phyloP scores from a whole-genome alignment of 92 coral and sea anemone genomes.

The Paragorgia papillata region DNA sequence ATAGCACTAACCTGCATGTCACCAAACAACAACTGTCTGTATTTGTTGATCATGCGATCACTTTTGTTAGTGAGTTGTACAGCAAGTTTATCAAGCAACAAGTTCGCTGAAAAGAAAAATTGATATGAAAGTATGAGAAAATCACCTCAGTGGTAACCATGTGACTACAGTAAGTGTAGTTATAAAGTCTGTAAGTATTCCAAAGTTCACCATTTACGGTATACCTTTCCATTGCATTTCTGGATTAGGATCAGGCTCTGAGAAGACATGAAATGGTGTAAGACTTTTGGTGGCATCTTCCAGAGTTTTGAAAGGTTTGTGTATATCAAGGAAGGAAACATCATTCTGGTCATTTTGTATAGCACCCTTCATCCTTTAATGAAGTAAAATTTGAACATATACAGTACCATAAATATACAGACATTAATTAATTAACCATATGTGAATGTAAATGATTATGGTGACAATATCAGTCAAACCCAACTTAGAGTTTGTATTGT shows the following conservation, averaged over 20 bases:
- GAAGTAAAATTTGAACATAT: too few relatives aligned
- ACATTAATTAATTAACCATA: too few relatives aligned
- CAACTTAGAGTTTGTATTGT: background rate
- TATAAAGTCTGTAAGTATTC: too few relatives aligned
- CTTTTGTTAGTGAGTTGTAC: constrained; percentile 81
- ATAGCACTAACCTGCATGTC: constrained; percentile 78
- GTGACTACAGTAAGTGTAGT: too few relatives aligned
- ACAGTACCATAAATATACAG: too few relatives aligned
- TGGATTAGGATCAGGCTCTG: constrained; percentile 80
- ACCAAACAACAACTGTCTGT: constrained; percentile 75
- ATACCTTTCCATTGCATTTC: constrained; percentile 80
- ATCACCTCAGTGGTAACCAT: too few relatives aligned
- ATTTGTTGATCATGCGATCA: constrained; percentile 87
- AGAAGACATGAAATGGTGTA: constrained; percentile 80
- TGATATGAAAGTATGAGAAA: too few relatives aligned
- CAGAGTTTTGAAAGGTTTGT: constrained; percentile 70
- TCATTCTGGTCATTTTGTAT: constrained; percentile 85
- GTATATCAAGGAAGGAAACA: constrained; percentile 70
- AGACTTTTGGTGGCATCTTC: constrained; percentile 79
- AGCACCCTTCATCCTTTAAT: constrained; percentile 72
- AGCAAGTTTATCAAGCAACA: constrained; percentile 66
- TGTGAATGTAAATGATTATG: too few relatives aligned
- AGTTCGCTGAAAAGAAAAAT: constrained; percentile 61
- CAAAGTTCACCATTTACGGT: too few relatives aligned
- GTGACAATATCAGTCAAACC: too few relatives aligned